Conservation (phyloP, 2,113 vertebrate species). For the Chaetodon auriga region DNA sequence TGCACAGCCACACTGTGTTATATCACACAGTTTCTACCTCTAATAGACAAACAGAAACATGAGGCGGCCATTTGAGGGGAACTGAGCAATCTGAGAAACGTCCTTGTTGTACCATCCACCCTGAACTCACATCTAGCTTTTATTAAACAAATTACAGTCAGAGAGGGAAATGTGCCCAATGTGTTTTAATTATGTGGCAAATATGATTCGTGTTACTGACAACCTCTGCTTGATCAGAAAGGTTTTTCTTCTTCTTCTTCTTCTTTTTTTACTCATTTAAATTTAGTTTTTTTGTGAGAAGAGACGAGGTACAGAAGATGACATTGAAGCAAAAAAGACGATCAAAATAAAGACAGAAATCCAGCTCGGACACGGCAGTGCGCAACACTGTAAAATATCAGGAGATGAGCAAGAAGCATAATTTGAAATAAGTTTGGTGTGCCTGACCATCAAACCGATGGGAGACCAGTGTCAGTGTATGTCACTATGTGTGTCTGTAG, state of each 20-base stretch:
- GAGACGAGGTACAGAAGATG: not conserved
- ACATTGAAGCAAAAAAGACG: not conserved
- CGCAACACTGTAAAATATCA: too few species aligned
- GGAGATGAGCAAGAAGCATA: not conserved
- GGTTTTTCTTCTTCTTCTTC: not conserved
- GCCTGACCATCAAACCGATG: not conserved
- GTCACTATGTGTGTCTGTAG: not conserved
- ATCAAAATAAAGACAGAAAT: not conserved
- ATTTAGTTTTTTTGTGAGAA: not conserved
- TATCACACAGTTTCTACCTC: constrained; percentile 19
- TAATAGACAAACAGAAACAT: constrained; percentile 52
- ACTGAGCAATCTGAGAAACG: constrained; percentile 59
- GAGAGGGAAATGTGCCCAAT: constrained; percentile 28
- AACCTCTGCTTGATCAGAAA: constrained; percentile 15
- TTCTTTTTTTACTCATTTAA: not conserved
- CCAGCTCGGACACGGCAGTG: too few species aligned
- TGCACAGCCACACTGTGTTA: constrained; percentile 6
- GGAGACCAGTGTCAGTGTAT: not conserved
- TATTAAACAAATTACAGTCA: constrained; percentile 33
- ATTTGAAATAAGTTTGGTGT: not conserved
- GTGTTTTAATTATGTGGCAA: constrained; percentile 46
- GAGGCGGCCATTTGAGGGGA: constrained; percentile 50
- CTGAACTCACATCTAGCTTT: constrained; percentile 40
- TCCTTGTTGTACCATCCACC: constrained; percentile 32
- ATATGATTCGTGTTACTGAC: constrained; percentile 30